These are phyloP conservation scores for Eupithecia exiguata DNA, from an alignment of 2,888 invertebrate species.

Conservation along the genomic window DNA sequence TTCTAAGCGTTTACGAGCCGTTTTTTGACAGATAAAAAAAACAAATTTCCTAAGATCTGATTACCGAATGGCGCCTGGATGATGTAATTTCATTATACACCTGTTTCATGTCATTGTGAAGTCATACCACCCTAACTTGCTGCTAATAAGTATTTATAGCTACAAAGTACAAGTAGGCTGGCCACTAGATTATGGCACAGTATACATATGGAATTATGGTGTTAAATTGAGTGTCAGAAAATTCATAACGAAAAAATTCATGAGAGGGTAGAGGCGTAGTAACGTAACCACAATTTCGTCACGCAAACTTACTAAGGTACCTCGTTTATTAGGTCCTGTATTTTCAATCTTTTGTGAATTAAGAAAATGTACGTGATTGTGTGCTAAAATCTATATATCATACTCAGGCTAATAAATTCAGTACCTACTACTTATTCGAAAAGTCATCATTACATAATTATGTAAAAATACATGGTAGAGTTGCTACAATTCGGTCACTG, in stretches of 20 bases:
- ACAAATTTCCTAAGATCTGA: not conserved
- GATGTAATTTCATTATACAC: not conserved
- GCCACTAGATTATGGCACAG: not conserved
- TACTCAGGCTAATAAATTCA: not conserved
- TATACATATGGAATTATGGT: no score
- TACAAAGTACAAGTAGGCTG: not conserved
- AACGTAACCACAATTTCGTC: not conserved
- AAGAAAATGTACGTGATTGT: not conserved
- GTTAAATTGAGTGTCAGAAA: constrained; percentile 2
- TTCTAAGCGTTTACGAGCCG: not conserved
- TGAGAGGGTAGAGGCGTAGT: not conserved
- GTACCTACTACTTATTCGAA: not conserved
- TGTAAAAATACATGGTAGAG: not conserved
- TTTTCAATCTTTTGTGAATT: not conserved
- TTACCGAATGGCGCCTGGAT: not conserved
- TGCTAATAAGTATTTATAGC: not conserved
- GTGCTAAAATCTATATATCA: not conserved
- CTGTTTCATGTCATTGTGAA: not conserved
- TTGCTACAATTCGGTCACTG: not conserved
- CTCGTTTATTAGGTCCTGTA: not conserved
- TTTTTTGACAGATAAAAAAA: not conserved
- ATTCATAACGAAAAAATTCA: not conserved
- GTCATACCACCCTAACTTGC: not conserved
- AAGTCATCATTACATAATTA: not conserved
- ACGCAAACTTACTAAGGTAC: not conserved